Percentiles rank a stretch among this genome's conserved stretches.
Evolutionary conservation across 2,113 vertebrate species (phyloP).

Genomic region (Corythaeola cristata): DNA sequence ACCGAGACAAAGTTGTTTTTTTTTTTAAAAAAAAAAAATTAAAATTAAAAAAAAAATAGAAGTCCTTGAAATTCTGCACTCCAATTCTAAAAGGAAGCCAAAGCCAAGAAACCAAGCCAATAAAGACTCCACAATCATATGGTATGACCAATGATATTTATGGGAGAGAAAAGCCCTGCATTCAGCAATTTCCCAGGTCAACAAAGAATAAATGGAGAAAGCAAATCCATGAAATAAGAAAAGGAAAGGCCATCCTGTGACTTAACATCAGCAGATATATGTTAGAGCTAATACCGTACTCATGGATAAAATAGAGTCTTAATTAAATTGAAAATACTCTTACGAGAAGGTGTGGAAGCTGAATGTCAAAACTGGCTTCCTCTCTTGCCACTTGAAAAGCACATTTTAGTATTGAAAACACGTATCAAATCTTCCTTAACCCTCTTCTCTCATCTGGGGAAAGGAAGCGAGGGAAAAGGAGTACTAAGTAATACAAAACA

Average conservation of each 20-base stretch:
- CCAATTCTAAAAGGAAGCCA: constrained; percentile 26
- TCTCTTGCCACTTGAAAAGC: not conserved
- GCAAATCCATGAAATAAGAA: constrained; percentile 62
- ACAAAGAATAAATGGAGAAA: constrained; percentile 65
- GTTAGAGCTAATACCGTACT: not conserved
- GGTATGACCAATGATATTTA: constrained; percentile 59
- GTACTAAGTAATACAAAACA: not conserved
- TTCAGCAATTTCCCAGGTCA: constrained; percentile 72
- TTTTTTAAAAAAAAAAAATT: not conserved
- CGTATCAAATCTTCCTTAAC: not conserved
- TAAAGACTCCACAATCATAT: not conserved
- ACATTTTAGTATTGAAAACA: not conserved
- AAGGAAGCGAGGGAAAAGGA: not conserved
- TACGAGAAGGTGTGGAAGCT: not conserved
- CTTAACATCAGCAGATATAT: constrained; percentile 20
- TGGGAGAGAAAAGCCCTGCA: constrained; percentile 4
- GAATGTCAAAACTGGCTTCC: not conserved
- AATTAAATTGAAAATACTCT: constrained; percentile 47
- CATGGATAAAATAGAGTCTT: constrained; percentile 12
- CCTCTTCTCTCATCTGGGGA: not conserved
- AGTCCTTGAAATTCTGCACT: too few species aligned
- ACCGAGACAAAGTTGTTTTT: not conserved
- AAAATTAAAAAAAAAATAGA: not conserved
- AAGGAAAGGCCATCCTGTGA: constrained; percentile 54
- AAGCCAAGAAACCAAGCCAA: constrained; percentile 28